Base-by-base conservation (phyloP, 2,888 invertebrate species). In the Drosophila stalkeri region DNA sequence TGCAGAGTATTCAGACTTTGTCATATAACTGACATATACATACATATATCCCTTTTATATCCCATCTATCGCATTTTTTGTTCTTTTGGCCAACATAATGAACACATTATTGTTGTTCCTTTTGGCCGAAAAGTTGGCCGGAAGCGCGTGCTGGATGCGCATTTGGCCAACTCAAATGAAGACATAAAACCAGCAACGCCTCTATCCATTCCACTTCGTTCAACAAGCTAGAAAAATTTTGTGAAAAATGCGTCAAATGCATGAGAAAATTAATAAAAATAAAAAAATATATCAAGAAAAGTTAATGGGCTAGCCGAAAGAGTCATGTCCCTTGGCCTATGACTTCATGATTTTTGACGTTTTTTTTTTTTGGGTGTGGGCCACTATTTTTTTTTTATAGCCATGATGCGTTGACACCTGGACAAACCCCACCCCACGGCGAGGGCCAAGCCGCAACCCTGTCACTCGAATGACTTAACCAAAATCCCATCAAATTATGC, bases 401-500 rank as follows among this genome's bases (percentile, higher is more conserved):
- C 46, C 64, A 55, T 72, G 72, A 81, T 72, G 77, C 72, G 81
- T 54, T 77, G 68, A 81, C 78, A 81, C 78, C 81, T 77, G 64
- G 81, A 62, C 64, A 20, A 20, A 37, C 41, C 71, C 64, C 31
- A 27, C 20, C 55, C 56, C n/a, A 9, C 5, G 14, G 31, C 18
- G 41, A 43, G 41, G 41, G 43, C 44, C 55, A 27, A 18, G 20
- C 27, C 54, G 39, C 39, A 64, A 51, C 51, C 60, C 67, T 77
- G 80, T 76, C 77, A 63, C 76, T 2, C 27, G 80, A 62, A 84
- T 89, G 90, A 89, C 86, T 82, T 84, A 77, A 87, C 82, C 82
- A 59, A 80, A 80, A 89, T 84, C 82, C 90, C 86, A 89, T 87
- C 90, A 87, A 87, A 85, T 82, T 87, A 89, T 87, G 88, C 86